These are phyloP conservation scores for Lapara coniferarum DNA, from an alignment of 2,888 invertebrate genomes.

Conservation along the genomic window DNA sequence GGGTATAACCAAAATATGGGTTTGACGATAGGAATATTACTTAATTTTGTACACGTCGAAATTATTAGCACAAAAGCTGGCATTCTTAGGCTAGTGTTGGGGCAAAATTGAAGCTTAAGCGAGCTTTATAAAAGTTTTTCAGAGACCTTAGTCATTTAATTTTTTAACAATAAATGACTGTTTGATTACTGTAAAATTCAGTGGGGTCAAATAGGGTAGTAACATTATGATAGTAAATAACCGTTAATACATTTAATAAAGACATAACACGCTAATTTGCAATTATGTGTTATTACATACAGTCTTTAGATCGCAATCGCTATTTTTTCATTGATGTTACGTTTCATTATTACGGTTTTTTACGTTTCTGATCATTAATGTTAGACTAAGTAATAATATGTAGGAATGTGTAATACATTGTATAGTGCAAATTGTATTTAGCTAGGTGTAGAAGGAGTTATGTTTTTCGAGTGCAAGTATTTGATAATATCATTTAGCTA, in stretches of 20 bases:
- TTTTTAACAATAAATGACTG: too few relatives aligned
- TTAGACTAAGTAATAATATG: not conserved
- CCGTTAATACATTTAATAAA: not conserved
- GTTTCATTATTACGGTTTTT: slow-evolving; percentile 18
- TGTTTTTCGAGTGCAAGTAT: not conserved
- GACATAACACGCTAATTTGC: slow-evolving; percentile 4
- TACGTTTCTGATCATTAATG: slow-evolving; percentile 8
- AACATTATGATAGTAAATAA: not conserved
- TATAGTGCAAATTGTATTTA: not conserved
- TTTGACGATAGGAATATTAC: too few relatives aligned
- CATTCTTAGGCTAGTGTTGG: too few relatives aligned
- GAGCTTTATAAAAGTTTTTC: too few relatives aligned
- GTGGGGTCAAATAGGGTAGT: not conserved
- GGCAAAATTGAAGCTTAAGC: too few relatives aligned
- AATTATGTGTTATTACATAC: slow-evolving; percentile 4
- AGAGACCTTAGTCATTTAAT: too few relatives aligned
- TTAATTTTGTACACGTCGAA: too few relatives aligned
- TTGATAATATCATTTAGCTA: too few relatives aligned
- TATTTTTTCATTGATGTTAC: slow-evolving; percentile 31
- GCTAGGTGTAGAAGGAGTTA: not conserved
- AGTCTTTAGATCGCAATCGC: not conserved
- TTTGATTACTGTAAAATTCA: too few relatives aligned
- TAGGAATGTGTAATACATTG: not conserved
- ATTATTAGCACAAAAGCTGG: too few relatives aligned
- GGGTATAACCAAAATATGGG: too few relatives aligned